Percentiles rank a stretch among this genome's conserved stretches.
These are phyloP conservation scores for Erpobdella octoculata DNA, from an alignment of 2,888 invertebrate species.

Conservation along the genomic window DNA sequence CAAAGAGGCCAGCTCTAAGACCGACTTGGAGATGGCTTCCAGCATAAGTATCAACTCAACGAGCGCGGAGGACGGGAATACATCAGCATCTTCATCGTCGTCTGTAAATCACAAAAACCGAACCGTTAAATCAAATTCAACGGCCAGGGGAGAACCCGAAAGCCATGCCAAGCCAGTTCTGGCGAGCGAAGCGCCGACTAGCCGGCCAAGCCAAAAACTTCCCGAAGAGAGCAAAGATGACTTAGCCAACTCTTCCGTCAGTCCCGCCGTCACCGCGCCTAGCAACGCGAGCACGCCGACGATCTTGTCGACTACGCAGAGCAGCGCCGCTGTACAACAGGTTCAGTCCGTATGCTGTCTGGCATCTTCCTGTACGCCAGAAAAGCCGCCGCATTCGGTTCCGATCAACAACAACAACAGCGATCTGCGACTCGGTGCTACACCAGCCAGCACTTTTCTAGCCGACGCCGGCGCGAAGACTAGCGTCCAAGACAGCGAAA, in stretches of 20 bases:
- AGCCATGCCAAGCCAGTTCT: too few relatives aligned
- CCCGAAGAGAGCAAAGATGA: too few relatives aligned
- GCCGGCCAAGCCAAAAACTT: too few relatives aligned
- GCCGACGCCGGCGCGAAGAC: neutral
- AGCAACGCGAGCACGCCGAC: too few relatives aligned
- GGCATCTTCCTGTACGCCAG: neutral
- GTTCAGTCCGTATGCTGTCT: neutral
- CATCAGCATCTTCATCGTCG: too few relatives aligned
- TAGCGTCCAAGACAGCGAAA: neutral
- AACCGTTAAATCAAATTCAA: neutral
- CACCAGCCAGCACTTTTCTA: neutral
- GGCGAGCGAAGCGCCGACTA: too few relatives aligned
- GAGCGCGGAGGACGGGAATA: conserved; percentile 18
- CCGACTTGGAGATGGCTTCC: conserved; percentile 4
- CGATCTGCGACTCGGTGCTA: neutral
- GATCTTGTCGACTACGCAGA: too few relatives aligned
- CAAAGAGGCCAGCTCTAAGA: neutral
- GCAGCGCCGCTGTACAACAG: too few relatives aligned
- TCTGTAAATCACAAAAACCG: too few relatives aligned
- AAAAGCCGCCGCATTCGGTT: neutral
- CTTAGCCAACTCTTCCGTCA: too few relatives aligned
- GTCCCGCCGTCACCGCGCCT: too few relatives aligned
- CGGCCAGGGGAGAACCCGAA: neutral
- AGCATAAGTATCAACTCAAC: conserved; percentile 34
- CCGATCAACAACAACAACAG: neutral